Evolutionary conservation across 2,113 vertebrate genomes (phyloP).

Genomic region (Tyrannus savana): DNA sequence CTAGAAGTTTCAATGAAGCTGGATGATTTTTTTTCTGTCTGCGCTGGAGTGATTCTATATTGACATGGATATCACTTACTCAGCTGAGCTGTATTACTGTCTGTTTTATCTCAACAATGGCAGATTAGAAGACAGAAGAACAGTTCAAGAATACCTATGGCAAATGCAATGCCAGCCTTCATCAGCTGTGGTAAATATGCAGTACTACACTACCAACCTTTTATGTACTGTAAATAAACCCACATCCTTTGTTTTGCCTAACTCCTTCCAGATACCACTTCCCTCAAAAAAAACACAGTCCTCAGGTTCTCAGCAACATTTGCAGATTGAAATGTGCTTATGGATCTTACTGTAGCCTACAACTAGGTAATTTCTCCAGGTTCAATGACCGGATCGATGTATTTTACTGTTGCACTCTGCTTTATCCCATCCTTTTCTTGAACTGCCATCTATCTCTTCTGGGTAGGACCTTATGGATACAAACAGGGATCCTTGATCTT

Average conservation of each 20-base stretch:
- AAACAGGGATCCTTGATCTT: neutral
- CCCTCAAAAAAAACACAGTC: neutral
- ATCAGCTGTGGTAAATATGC: neutral
- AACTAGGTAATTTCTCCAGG: neutral
- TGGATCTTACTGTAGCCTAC: neutral
- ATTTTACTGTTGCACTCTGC: neutral
- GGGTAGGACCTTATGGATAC: neutral
- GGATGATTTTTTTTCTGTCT: neutral
- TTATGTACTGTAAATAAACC: neutral
- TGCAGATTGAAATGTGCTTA: neutral
- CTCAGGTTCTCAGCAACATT: neutral
- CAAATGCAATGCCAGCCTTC: neutral
- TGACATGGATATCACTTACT: neutral
- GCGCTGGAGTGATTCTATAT: neutral
- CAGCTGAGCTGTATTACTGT: neutral
- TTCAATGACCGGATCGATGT: accelerated
- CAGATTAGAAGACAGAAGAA: neutral
- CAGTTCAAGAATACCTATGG: neutral
- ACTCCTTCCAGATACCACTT: neutral
- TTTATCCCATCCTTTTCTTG: neutral
- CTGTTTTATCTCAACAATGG: neutral
- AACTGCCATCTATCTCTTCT: neutral
- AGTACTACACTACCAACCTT: neutral
- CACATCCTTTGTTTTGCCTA: neutral
- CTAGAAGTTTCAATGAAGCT: neutral